Base-by-base conservation (phyloP, 2,797 vertebrate species). In the Mormyrops boulengeri region DNA sequence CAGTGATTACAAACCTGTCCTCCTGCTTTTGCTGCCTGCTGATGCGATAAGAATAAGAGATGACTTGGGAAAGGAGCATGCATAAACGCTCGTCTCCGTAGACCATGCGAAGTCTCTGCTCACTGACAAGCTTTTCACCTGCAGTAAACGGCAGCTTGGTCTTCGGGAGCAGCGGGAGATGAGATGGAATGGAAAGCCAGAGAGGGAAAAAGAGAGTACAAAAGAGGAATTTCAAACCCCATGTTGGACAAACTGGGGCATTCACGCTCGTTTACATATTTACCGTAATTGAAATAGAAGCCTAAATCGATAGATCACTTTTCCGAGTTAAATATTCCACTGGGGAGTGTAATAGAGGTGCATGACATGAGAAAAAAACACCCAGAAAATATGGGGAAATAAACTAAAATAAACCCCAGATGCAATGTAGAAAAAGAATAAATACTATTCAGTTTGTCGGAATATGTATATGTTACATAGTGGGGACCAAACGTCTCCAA, bases 31-130 rank as follows among this genome's bases (percentile, higher is more conserved):
- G 34, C 53, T 41, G 53, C 34, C 52, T 41, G 47, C 38, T 49
- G 53, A 69, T 49, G 88, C 44, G 22, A 50, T 73, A 50, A 73
- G 88, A 73, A 69, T 30, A 47, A 88, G 87, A 49, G 88, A 77
- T 30, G 62, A 88, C 60, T 69, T 77, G 60, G 49, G 62, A 52
- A 77, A 38, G 44, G 14, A 6, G 30, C 52, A 57, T 55, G 53
- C 55, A 88, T 12, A 22, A 88, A 88, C n/a, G 38, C 55, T 12
- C 87, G n/a, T 88, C 87, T 49, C 60, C n/a, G 1, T n/a, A 69
- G 87, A 50, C 57, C 85, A 19, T 4, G 87, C 19, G 6, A 62
- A 41, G 87, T 30, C 55, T 4, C 0, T 2, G 86, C 86, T 87
- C 53, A 34, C 50, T 19, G 53, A 41, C 52, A 57, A 55, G 52